Evolutionary conservation across 1,140 invertebrate species (phyloP), one percentile per base, ranked within the genome.

Genomic region (Lepidostoma basale): DNA sequence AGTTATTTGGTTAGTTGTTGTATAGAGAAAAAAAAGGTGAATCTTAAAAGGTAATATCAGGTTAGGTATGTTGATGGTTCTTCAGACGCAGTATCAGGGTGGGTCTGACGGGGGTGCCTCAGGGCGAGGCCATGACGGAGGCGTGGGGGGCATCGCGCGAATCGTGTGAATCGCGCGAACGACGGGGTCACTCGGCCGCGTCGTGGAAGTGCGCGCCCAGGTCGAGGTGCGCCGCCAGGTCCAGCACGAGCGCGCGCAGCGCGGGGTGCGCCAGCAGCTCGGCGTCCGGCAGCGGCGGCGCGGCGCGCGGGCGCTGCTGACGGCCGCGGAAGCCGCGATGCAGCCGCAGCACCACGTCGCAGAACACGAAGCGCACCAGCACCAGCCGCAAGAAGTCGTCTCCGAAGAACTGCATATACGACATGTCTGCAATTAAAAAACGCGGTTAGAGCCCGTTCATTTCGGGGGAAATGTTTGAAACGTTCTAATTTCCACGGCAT

Each of bases 361-460:
- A 98, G 85, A 98, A 98, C 64, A 98, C 89, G 82, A 93, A 97
- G 54, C 96, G 88, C 52, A 97, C 84, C 62, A 97, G 83, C 52
- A 98, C 82, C 49, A 96, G 84, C 60, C 95, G 88, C 65, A 98
- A 85, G 82, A 98, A 98, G 77, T 98, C 95, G 80, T 98, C 96
- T 18, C 94, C 93, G 80, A 97, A 93, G 82, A 98, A 97, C 79
- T 92, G 88, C 62, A 94, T 82, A 77, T 92, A 92, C 56, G 89
- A 89, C 26, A 88, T 84, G 81, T 95, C 93, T 93, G 78, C 10
- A 83, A 85, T 47, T 5, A 58, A 52, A 4, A 39, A 64, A 10
- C n/a, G n/a, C n/a, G n/a, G n/a, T n/a, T n/a, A n/a, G n/a, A n/a
- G n/a, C 44, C n/a, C 36, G n/a, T n/a, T n/a, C n/a, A n/a, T n/a